These are phyloP conservation scores for Syrrhaptes paradoxus DNA, from an alignment of 2,113 vertebrate species.

Conservation along the genomic window DNA sequence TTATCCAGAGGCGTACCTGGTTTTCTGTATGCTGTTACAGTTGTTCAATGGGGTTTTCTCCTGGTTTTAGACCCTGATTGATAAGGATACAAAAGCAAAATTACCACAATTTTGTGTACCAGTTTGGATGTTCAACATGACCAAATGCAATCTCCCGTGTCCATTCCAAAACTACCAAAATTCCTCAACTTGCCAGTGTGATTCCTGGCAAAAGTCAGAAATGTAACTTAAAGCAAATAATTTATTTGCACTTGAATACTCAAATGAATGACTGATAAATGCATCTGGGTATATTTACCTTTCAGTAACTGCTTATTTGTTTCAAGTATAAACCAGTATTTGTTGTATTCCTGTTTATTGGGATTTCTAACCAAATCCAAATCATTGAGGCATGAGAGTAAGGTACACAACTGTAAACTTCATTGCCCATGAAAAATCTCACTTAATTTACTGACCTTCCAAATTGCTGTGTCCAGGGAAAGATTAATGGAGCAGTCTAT, in stretches of 20 bases:
- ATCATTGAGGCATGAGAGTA: not conserved
- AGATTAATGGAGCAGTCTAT: not conserved
- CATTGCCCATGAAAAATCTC: not conserved
- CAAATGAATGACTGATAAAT: not conserved
- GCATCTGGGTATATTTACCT: constrained; percentile 1
- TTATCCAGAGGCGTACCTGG: not conserved
- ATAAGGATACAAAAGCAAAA: not conserved
- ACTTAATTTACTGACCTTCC: not conserved
- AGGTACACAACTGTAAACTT: not conserved
- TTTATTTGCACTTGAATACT: not conserved
- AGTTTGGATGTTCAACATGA: not conserved
- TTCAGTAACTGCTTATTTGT: not conserved
- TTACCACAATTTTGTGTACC: not conserved
- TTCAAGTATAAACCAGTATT: not conserved
- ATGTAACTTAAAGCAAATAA: not conserved
- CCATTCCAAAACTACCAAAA: not conserved
- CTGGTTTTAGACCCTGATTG: not conserved
- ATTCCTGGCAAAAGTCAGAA: not conserved
- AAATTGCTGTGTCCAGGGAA: not conserved
- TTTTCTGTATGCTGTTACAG: not conserved
- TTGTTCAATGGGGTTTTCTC: not conserved
- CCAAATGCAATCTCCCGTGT: not conserved
- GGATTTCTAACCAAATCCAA: not conserved
- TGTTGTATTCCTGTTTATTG: not conserved
- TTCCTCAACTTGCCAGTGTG: not conserved